phyloP scores from a whole-genome alignment of 2,797 vertebrate genomes.

The Mycteria americana region DNA sequence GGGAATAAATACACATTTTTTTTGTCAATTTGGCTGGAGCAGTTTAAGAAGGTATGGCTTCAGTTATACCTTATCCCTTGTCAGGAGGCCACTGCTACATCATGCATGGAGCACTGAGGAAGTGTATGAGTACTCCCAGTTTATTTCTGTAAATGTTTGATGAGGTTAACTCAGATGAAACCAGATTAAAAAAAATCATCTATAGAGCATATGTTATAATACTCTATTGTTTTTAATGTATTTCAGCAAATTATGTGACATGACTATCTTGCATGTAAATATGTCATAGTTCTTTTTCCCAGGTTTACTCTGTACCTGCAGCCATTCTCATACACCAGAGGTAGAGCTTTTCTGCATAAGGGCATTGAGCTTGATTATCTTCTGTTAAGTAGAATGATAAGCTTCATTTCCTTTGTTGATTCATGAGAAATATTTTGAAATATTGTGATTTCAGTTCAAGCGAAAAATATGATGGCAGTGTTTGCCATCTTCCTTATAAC shows the following conservation, averaged over 20 bases:
- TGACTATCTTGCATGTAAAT: not conserved
- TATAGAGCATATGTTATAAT: not conserved
- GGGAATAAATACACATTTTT: not conserved
- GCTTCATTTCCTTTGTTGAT: not conserved
- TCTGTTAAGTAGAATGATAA: not conserved
- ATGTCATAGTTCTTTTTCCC: not conserved
- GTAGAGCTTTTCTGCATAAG: not conserved
- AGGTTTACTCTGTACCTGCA: not conserved
- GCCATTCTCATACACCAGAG: not conserved
- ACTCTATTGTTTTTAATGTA: not conserved
- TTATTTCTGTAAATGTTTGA: not conserved
- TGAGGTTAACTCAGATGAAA: not conserved
- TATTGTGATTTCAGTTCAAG: not conserved
- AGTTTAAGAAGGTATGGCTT: not conserved
- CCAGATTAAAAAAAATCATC: not conserved
- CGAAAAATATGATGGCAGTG: not conserved
- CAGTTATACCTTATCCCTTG: no score
- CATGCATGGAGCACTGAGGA: not conserved
- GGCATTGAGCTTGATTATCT: not conserved
- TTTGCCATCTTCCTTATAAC: not conserved
- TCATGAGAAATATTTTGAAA: not conserved
- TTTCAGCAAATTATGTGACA: not conserved
- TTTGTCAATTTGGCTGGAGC: not conserved
- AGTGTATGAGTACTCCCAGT: not conserved
- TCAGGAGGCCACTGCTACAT: not conserved